These are phyloP conservation scores for Bombyx huttoni DNA, from an alignment of 2,888 invertebrate genomes.

Conservation along the genomic window DNA sequence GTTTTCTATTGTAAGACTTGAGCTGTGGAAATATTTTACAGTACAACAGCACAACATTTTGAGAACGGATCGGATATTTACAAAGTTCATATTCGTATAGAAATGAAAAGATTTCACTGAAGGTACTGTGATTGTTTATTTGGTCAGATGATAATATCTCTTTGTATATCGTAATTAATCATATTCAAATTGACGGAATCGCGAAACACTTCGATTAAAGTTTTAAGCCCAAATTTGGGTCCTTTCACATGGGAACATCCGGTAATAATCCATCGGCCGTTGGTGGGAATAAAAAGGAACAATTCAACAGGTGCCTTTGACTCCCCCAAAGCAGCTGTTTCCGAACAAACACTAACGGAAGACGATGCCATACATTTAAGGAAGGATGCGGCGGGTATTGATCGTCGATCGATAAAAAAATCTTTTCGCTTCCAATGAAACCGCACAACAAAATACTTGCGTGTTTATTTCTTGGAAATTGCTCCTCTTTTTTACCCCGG, in stretches of 20 bases:
- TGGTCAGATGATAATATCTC: no score
- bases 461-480: no score
- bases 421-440: conserved; percentile 4
- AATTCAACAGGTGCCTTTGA: conserved; percentile 35
- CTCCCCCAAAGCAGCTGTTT: conserved; percentile 34
- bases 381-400: conserved; percentile 37
- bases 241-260: conserved; percentile 58
- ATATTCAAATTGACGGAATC: neutral
- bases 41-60: neutral
- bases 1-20: conserved; percentile 29
- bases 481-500: no score
- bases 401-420: neutral
- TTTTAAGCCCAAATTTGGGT: conserved; percentile 14
- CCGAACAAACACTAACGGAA: conserved; percentile 28
- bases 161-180: no score
- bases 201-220: neutral
- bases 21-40: neutral
- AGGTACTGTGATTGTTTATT: no score
- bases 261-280: conserved; percentile 12
- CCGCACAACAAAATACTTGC: conserved; percentile 5
- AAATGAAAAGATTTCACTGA: no score
- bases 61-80: neutral
- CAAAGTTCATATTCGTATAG: no score
- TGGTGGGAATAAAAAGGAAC: conserved; percentile 29
- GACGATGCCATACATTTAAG: conserved; percentile 20